Evolutionary conservation across 2,888 invertebrate species (phyloP).

Genomic region (Lasioglossum leucozonium): DNA sequence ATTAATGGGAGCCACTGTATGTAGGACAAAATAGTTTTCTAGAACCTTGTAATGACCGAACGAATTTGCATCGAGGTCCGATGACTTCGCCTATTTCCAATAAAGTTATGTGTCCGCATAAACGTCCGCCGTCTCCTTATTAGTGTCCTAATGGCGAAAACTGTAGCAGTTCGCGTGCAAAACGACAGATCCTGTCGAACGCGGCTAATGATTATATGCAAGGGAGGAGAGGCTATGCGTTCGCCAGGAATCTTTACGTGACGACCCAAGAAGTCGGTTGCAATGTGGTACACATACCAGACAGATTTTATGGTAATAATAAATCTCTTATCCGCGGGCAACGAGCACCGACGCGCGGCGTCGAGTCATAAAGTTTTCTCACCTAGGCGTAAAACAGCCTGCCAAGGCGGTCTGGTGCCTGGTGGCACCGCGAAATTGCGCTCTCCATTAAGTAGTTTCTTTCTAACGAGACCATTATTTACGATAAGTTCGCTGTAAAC

Average conservation of each 20-base stretch:
- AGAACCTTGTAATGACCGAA: background rate
- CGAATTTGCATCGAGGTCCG: background rate
- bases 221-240: background rate
- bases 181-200: background rate
- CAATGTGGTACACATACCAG: slow-evolving; percentile 17
- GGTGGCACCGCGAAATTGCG: slow-evolving; percentile 55
- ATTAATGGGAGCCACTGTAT: too few relatives aligned
- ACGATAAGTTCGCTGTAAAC: slow-evolving; percentile 45
- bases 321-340: slow-evolving; percentile 42
- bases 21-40: background rate
- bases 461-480: slow-evolving; percentile 57
- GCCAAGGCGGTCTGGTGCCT: background rate
- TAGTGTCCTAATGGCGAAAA: slow-evolving; percentile 3
- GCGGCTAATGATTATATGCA: background rate
- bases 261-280: slow-evolving; percentile 1
- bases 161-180: background rate
- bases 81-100: background rate
- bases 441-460: slow-evolving; percentile 56
- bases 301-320: slow-evolving; percentile 32
- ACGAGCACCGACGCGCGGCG: slow-evolving; percentile 1
- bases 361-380: slow-evolving; percentile 46
- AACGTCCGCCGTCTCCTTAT: background rate
- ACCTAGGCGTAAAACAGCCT: slow-evolving; percentile 34
- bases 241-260: background rate
- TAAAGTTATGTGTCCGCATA: background rate